phyloP scores from a whole-genome alignment of 2,888 invertebrate genomes.

The Sminthurides aquaticus region DNA sequence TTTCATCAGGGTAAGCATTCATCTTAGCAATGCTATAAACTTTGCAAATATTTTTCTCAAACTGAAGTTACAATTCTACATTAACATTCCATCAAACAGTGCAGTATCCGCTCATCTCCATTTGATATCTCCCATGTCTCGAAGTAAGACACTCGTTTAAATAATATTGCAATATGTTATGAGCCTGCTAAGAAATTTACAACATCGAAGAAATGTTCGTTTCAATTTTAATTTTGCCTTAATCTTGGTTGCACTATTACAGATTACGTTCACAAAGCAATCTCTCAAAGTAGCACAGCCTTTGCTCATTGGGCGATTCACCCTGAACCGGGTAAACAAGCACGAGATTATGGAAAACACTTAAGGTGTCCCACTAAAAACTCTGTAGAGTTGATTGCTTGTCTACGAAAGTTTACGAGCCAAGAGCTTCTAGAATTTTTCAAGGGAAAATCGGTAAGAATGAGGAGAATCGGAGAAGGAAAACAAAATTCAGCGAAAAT shows the following conservation, averaged over 20 bases:
- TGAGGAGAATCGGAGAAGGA: background rate
- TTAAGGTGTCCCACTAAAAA: slow-evolving; percentile 4
- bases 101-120: background rate
- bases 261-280: background rate
- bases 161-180: too few species aligned
- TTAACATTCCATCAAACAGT: too few species aligned
- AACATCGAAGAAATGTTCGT: too few species aligned
- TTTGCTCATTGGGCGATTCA: background rate
- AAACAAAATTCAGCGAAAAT: background rate
- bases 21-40: too few species aligned
- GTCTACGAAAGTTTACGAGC: background rate
- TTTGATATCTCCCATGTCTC: background rate
- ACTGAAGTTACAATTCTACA: too few species aligned
- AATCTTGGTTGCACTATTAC: too few species aligned
- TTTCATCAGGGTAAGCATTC: background rate
- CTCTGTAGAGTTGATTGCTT: background rate
- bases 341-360: background rate
- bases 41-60: too few species aligned
- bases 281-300: background rate
- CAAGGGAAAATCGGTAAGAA: background rate
- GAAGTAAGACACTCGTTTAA: background rate
- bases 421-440: background rate
- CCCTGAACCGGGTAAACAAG: background rate
- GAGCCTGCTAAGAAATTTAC: too few species aligned
- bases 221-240: too few species aligned